Base-by-base conservation (phyloP, 2,113 vertebrate species). In the Lanius collurio region DNA sequence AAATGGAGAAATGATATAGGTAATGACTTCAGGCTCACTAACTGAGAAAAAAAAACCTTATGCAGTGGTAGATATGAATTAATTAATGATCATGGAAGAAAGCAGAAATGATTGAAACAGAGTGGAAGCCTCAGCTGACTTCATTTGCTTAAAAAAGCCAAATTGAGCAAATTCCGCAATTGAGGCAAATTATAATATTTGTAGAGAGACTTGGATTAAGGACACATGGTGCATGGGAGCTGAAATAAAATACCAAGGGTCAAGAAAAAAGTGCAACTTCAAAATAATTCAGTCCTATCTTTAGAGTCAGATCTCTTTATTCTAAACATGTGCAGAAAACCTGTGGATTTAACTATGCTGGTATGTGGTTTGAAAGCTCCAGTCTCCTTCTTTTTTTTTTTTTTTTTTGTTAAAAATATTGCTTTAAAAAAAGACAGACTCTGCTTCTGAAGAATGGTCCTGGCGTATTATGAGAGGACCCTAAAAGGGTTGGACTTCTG, bases 181-280 rank as follows among this genome's bases (percentile, higher is more conserved):
- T 46, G 46, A 82, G 65, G n/a, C 8, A 94, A 93, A 88, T 91
- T 70, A 37, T 63, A 42, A 22, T 78, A 71, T 75, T 83, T 92
- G 77, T n/a, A 87, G 46, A 81, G 33, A 82, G 31, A 53, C 30
- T 68, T 77, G 83, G 49, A 87, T 87, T 75, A 86, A 87, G 71
- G 89, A 81, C n/a, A 63, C 46, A 31, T 60, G 41, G 84, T 52
- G 28, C 33, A 83, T 70, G 39, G 59, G 39, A 92, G 64, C 49
- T 22, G 14, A 89, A 92, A 91, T 83, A 41, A 90, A 91, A 95
- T 78, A 27, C 39, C 55, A 88, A 93, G 41, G 73, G 52, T 92
- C 73, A 84, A 75, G 49, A 57, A 87, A 89, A 94, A 92, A 52
- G 22, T 44, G 42, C 6, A 83, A 75, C 75, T 87, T 83, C 30